Evolutionary conservation across 1,140 invertebrate species (phyloP).

Genomic region (Eurosta solidaginis): DNA sequence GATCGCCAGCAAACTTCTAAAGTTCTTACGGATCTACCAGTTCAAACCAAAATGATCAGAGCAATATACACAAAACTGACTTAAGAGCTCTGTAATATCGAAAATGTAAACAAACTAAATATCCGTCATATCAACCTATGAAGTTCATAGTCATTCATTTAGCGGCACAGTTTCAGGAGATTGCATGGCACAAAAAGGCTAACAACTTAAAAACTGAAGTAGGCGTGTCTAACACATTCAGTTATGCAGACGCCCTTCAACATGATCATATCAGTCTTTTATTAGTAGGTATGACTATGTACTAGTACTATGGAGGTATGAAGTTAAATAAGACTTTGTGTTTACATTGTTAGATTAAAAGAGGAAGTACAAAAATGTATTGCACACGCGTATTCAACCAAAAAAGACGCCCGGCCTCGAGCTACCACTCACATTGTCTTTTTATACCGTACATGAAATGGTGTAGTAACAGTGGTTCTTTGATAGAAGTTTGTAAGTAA

Average conservation of each 20-base stretch:
- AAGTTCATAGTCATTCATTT: not conserved
- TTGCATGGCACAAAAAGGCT: not conserved
- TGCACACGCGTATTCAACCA: not conserved
- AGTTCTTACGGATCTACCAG: no score
- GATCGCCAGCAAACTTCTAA: no score
- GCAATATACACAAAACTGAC: no score
- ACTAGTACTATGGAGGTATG: no score
- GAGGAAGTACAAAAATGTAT: not conserved
- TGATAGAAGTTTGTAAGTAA: no score
- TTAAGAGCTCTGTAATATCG: no score
- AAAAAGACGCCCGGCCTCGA: not conserved
- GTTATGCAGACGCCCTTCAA: not conserved
- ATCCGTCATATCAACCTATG: no score
- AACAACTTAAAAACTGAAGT: not conserved
- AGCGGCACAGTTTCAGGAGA: not conserved
- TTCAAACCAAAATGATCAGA: no score
- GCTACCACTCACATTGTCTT: not conserved
- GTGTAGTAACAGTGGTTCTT: no score
- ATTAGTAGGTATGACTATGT: not conserved
- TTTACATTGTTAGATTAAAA: not conserved
- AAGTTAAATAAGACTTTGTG: not conserved
- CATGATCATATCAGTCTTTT: not conserved
- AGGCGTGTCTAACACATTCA: conserved; percentile 8
- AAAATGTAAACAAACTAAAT: no score
- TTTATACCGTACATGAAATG: no score